Percentiles rank a stretch among this genome's conserved stretches.
phyloP scores from a whole-genome alignment of 2,888 invertebrate species.

The Mystacides longicornis region DNA sequence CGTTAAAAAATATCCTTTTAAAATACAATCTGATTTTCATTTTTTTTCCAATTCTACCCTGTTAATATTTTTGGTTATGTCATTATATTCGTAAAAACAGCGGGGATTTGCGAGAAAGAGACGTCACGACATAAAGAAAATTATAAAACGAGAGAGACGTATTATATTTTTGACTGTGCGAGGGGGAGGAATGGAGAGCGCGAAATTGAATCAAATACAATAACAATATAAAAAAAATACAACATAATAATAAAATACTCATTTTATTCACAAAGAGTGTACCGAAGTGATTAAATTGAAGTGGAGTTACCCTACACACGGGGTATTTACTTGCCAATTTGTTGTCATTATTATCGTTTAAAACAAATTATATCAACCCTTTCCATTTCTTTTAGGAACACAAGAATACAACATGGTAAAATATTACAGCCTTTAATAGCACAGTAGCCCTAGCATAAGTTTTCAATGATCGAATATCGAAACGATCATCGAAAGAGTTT shows the following conservation, averaged over 20 bases:
- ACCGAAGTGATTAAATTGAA: slow-evolving; percentile 1
- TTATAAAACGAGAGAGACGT: not conserved
- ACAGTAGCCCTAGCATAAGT: too few species aligned
- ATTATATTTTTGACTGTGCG: not conserved
- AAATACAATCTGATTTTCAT: too few species aligned
- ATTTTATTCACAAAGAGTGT: not conserved
- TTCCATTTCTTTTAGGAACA: too few species aligned
- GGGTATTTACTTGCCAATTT: not conserved
- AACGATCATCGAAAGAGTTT: too few species aligned
- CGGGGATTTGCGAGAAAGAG: slow-evolving; percentile 7
- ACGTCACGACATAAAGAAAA: not conserved
- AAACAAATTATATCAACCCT: too few species aligned
- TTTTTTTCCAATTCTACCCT: not conserved
- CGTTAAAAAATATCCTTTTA: too few species aligned
- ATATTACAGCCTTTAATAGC: too few species aligned
- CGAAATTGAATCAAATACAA: slow-evolving; percentile 5
- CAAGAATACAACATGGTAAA: too few species aligned
- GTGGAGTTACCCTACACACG: not conserved
- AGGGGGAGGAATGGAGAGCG: not conserved
- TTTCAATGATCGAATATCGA: too few species aligned
- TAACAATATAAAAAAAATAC: not conserved
- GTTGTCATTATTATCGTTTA: too few species aligned
- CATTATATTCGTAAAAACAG: not conserved
- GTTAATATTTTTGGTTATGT: not conserved
- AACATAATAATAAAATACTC: not conserved